Conservation (phyloP, 1,140 invertebrate genomes). For the Cyrtorhinus lividipennis region DNA sequence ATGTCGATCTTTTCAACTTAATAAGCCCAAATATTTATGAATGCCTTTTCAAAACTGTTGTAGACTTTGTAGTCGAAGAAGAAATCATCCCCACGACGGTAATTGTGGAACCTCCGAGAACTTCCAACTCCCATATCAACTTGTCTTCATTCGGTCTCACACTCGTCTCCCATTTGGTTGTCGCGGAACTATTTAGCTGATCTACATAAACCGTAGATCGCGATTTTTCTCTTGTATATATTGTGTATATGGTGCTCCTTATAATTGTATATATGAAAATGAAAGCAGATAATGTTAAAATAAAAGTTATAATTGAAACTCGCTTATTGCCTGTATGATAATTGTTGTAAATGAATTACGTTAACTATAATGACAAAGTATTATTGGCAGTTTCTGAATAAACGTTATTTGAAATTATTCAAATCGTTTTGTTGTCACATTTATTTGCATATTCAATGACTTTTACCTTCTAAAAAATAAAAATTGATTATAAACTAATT, state of each 20-base stretch:
- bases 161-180: not conserved
- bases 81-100: not conserved
- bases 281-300: no score
- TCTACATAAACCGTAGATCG: not conserved
- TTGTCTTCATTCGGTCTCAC: not conserved
- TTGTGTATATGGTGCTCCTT: not conserved
- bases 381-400: not conserved
- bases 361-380: not conserved
- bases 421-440: no score
- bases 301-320: not conserved
- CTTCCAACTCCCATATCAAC: not conserved
- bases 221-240: not conserved
- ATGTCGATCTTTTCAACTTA: no score
- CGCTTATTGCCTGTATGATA: not conserved
- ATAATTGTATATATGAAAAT: not conserved
- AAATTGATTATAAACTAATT: no score
- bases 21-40: no score
- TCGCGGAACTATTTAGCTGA: not conserved
- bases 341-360: not conserved
- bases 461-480: no score
- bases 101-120: not conserved
- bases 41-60: no score
- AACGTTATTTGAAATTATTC: no score
- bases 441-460: no score
- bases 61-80: not conserved